Evolutionary conservation across 2,888 invertebrate genomes (phyloP), one percentile per base, ranked within the genome.

Genomic region (Thereva unica): DNA sequence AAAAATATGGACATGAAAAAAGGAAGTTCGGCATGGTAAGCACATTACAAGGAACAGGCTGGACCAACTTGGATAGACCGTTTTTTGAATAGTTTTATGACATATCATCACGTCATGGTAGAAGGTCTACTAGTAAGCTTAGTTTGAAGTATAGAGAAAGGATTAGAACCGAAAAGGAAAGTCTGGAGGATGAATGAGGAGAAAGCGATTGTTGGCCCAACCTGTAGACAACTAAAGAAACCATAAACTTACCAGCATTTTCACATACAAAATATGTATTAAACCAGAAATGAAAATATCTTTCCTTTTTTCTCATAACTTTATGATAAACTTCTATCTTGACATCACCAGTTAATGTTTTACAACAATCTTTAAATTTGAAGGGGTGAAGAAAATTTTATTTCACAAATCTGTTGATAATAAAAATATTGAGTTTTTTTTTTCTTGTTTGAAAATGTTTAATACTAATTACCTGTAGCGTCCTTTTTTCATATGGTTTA

Each of bases 281-380:
- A 84, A 99, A 93, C 97, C 97, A 99, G 84, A 97, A 94, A 83
- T 97, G 96, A 83, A 97, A 96, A 77, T 95, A 85, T 80, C 90
- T 90, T 80, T 93, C 92, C 86, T 91, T 92, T 78, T 91, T 87
- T 81, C 86, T 89, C 83, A 92, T 87, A 82, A 90, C 87, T 81
- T 90, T 91, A 82, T 89, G 89, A 82, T 87, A 91, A 77, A 97
- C 90, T 83, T 97, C 96, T 68, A 98, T 86, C 77, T 95, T 91
- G 76, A 97, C 89, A 84, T 98, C 97, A 63, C 97, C 97, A 75
- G 86, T 84, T 70, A 95, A 83, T 71, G 87, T 84, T 75, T 90
- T 83, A 80, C 87, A 87, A 76, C 85, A 85, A 76, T 87, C 84
- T 69, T 72, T 76, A 67, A 78, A 68, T 73, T 67, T 71, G 71